Conservation (phyloP, 2,113 vertebrate species). For the Takifugu bimaculatus region DNA sequence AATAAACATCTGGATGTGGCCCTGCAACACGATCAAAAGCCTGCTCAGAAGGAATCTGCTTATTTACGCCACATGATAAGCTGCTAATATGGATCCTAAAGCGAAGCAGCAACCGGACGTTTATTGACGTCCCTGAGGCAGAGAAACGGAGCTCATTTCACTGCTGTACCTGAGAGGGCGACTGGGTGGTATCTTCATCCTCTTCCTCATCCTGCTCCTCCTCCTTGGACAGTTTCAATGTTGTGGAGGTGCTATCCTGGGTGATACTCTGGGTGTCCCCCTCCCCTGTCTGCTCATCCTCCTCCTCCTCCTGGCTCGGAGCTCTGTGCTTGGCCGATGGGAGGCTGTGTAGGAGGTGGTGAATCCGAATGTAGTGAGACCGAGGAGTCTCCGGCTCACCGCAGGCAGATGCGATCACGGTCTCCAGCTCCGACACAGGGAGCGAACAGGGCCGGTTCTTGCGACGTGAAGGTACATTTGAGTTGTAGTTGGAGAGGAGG, state of each 20-base stretch:
- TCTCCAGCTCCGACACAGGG: constrained; percentile 94
- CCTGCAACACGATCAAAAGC: no score
- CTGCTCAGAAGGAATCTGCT: no score
- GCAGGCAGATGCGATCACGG: constrained; percentile 88
- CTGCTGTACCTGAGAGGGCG: constrained; percentile 62
- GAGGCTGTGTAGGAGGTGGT: constrained; percentile 93
- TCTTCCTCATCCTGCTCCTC: constrained; percentile 75
- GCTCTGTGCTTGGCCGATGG: constrained; percentile 81
- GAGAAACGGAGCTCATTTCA: background rate
- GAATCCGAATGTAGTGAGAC: constrained; percentile 94
- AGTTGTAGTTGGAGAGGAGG: constrained; percentile 44
- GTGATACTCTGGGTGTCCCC: constrained; percentile 10
- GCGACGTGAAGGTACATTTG: constrained; percentile 62
- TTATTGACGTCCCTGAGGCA: background rate
- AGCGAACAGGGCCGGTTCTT: constrained; percentile 89
- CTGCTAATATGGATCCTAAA: no score
- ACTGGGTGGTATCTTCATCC: constrained; percentile 65
- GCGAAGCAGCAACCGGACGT: no score
- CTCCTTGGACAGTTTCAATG: constrained; percentile 49
- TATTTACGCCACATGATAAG: no score
- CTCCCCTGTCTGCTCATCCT: constrained; percentile 13
- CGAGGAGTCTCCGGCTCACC: constrained; percentile 91
- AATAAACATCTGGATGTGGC: background rate
- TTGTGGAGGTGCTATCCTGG: constrained; percentile 30
- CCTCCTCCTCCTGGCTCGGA: constrained; percentile 65